These are phyloP conservation scores for Tiaroga cobitis DNA, from an alignment of 2,797 vertebrate genomes.

Conservation along the genomic window DNA sequence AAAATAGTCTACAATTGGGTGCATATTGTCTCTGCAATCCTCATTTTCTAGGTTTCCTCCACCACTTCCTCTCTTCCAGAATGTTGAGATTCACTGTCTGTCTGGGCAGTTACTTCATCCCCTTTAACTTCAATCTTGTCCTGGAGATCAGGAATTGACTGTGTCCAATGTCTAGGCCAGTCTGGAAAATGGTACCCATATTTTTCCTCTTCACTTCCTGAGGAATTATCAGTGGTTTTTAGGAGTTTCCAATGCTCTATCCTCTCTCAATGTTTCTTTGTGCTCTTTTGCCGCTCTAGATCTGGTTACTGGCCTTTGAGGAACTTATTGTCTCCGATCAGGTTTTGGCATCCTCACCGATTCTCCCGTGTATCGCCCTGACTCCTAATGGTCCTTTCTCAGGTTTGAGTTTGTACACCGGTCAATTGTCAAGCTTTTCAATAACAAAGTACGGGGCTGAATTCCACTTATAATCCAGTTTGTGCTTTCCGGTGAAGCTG, in stretches of 20 bases:
- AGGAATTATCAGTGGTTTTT: not conserved
- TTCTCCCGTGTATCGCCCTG: not conserved
- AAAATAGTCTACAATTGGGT: too few relatives aligned
- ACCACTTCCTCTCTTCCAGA: too few relatives aligned
- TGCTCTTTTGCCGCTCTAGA: not conserved
- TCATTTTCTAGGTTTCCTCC: too few relatives aligned
- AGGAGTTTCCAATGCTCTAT: not conserved
- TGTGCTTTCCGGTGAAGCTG: constrained; percentile 3
- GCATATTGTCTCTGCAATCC: too few relatives aligned
- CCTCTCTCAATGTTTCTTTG: not conserved
- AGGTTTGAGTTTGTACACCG: not conserved
- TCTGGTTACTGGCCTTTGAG: not conserved
- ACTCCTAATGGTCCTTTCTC: not conserved
- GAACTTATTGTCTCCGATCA: not conserved
- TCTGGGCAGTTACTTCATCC: not conserved
- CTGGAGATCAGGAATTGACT: constrained; percentile 1
- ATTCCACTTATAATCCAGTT: not conserved
- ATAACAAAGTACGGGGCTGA: not conserved
- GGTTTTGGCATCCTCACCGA: not conserved
- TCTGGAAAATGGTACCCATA: not conserved
- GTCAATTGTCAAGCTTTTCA: not conserved
- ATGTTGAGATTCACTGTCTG: too few relatives aligned
- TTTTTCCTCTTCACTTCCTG: not conserved
- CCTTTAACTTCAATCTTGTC: not conserved
- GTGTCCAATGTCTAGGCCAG: not conserved